phyloP scores from a whole-genome alignment of 2,113 vertebrate species.

The Lonchura striata region DNA sequence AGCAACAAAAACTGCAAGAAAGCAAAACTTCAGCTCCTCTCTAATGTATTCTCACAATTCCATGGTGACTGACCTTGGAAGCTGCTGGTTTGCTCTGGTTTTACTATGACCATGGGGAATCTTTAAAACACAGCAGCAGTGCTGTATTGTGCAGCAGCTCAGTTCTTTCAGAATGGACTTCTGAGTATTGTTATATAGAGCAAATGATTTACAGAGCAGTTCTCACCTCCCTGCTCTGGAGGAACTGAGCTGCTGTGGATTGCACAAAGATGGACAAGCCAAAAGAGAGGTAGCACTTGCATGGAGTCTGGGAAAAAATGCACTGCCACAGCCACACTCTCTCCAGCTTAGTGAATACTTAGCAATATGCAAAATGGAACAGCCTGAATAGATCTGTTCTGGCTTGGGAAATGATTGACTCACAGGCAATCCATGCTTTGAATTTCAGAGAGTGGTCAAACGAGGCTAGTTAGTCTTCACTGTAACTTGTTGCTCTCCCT shows the following conservation, averaged over 20 bases:
- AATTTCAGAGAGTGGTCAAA: neutral
- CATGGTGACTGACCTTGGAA: neutral
- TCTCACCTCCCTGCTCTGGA: neutral
- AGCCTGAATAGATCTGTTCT: neutral
- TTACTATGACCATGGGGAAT: neutral
- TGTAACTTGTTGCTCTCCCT: neutral
- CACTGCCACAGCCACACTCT: neutral
- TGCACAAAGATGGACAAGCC: neutral
- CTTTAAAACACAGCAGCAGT: neutral
- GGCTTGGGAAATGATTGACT: neutral
- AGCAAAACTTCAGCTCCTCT: neutral
- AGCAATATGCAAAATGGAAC: neutral
- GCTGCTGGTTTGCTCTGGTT: neutral
- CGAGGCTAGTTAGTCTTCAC: neutral
- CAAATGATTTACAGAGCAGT: neutral
- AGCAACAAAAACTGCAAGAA: slow-evolving; percentile 3
- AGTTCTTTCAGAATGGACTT: neutral
- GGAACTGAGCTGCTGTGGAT: neutral
- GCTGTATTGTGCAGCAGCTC: neutral
- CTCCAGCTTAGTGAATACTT: neutral
- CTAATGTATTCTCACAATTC: neutral
- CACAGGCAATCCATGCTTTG: neutral
- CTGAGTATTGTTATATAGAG: neutral
- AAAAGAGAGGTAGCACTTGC: neutral
- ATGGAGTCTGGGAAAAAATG: neutral